These are phyloP conservation scores for Rhabdophis nuchalis DNA, from an alignment of 2,797 vertebrate genomes.

Conservation along the genomic window DNA sequence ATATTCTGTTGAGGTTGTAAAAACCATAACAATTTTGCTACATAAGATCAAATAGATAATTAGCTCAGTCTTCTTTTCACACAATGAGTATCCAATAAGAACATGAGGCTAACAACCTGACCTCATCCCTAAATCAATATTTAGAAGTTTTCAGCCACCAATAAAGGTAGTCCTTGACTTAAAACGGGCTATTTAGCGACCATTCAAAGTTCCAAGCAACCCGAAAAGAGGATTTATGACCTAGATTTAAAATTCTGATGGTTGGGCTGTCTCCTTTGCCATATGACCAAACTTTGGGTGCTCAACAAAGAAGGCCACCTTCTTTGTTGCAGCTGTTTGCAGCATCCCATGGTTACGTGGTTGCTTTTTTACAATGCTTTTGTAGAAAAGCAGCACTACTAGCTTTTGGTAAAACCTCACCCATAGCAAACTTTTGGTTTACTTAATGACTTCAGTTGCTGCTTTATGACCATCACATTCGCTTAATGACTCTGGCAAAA, in stretches of 20 bases:
- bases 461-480: background rate
- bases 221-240: background rate
- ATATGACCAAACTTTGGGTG: background rate
- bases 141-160: background rate
- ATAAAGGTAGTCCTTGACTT: background rate
- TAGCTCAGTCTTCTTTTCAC: background rate
- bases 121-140: background rate
- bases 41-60: background rate
- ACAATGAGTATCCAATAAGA: background rate
- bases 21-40: background rate
- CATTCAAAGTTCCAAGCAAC: background rate
- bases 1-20: background rate
- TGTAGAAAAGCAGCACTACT: background rate
- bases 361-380: background rate
- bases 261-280: background rate
- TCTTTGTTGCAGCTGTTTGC: background rate
- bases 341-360: background rate
- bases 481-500: background rate
- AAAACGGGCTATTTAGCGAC: background rate
- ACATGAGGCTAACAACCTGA: background rate
- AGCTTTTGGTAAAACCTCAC: background rate
- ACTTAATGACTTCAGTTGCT: background rate
- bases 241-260: background rate
- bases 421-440: background rate
- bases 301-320: background rate